phyloP scores from a whole-genome alignment of 2,797 vertebrate species.

The Esox lucius region DNA sequence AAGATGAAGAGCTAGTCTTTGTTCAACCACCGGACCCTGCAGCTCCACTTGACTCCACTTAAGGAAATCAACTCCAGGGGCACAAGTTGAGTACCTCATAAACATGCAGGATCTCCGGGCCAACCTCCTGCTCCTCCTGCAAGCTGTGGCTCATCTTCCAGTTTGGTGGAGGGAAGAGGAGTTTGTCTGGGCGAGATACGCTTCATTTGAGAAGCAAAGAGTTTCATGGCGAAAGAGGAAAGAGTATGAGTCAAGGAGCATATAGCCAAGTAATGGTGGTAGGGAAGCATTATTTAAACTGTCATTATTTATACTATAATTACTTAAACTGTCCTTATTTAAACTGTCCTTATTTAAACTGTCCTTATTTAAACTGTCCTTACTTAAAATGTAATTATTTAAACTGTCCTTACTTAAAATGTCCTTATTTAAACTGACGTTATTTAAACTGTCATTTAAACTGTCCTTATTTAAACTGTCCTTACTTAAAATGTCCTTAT shows the following conservation, averaged over 20 bases:
- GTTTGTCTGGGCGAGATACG: constrained; percentile 85
- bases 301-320: not conserved
- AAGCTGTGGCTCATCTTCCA: constrained; percentile 73
- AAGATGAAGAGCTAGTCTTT: not conserved
- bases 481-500: not conserved
- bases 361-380: not conserved
- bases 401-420: not conserved
- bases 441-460: not conserved
- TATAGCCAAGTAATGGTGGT: not conserved
- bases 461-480: not conserved
- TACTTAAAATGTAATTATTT: too few relatives aligned
- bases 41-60: not conserved
- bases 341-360: not conserved
- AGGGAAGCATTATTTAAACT: not conserved
- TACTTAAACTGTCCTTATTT: not conserved
- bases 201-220: constrained; percentile 55
- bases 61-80: not conserved
- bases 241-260: not conserved
- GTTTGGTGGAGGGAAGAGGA: constrained; percentile 78
- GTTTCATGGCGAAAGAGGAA: constrained; percentile 15
- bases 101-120: constrained; percentile 85
- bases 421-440: not conserved
- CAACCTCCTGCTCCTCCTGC: constrained; percentile 78
- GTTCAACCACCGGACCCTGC: not conserved
- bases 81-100: constrained; percentile 78